phyloP scores from a whole-genome alignment of 2,797 vertebrate genomes.

The Poecilia wingei region DNA sequence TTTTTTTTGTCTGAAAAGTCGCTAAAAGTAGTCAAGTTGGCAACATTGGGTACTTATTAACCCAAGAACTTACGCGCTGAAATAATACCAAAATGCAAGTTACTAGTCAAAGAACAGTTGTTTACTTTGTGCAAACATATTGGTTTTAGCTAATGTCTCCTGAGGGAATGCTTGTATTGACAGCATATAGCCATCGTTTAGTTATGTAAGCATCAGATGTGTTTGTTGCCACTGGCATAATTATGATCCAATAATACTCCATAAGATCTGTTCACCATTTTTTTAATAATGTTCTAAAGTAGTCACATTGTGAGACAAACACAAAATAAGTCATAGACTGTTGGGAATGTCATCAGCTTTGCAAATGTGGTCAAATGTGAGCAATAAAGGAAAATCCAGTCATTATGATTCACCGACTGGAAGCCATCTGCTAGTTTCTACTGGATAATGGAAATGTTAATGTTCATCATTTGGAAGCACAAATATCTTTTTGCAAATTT shows the following conservation, averaged over 20 bases:
- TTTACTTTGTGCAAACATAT: not conserved
- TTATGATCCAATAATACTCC: not conserved
- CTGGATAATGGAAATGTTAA: not conserved
- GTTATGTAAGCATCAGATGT: slow-evolving; percentile 1
- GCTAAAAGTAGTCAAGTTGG: not conserved
- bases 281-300: not conserved
- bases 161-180: not conserved
- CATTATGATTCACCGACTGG: slow-evolving; percentile 2
- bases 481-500: not conserved
- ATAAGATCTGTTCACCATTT: not conserved
- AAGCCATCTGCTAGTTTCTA: slow-evolving; percentile 9
- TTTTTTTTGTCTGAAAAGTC: not conserved
- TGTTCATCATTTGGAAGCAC: not conserved
- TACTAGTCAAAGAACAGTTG: not conserved
- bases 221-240: not conserved
- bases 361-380: slow-evolving; percentile 13
- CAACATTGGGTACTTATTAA: not conserved
- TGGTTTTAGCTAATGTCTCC: not conserved
- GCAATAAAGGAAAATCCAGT: slow-evolving; percentile 13
- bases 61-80: not conserved
- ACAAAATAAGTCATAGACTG: not conserved
- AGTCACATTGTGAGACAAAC: slow-evolving; percentile 3
- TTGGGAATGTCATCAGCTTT: not conserved
- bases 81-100: not conserved
- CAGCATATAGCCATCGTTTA: not conserved